Evolutionary conservation across 2,797 vertebrate genomes (phyloP).

Genomic region (Falco peregrinus): DNA sequence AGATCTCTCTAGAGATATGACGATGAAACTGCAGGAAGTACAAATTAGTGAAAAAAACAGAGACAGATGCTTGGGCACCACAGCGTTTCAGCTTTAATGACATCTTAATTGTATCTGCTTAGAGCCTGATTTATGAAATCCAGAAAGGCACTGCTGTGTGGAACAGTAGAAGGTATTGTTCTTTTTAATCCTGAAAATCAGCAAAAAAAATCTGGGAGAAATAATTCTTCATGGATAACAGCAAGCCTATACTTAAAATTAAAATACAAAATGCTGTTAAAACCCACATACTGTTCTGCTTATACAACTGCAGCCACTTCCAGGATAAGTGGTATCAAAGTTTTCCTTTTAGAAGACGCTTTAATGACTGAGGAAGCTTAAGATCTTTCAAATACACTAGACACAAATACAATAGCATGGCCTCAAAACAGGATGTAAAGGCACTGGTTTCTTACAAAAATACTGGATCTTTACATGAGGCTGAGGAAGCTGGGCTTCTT

Average conservation of each 20-base stretch:
- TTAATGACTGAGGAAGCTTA: slow-evolving; percentile 4
- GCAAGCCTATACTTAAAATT: neutral
- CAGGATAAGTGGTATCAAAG: neutral
- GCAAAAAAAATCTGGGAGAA: neutral
- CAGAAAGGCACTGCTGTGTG: neutral
- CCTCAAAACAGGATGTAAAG: slow-evolving; percentile 39
- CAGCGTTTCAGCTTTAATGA: neutral
- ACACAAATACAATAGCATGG: neutral
- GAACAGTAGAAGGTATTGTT: neutral
- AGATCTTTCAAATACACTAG: neutral
- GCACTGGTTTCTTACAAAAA: slow-evolving; percentile 13
- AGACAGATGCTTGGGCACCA: neutral
- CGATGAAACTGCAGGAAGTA: neutral
- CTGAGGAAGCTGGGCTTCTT: slow-evolving; percentile 3
- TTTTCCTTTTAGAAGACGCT: neutral
- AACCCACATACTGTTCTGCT: neutral
- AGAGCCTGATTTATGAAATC: neutral
- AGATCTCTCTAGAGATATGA: neutral
- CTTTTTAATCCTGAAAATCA: neutral
- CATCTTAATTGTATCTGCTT: neutral
- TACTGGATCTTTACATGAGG: neutral
- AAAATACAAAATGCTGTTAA: neutral
- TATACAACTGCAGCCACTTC: neutral
- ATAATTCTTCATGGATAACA: neutral
- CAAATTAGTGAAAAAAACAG: neutral